Evolutionary conservation across 2,113 vertebrate species (phyloP), one percentile per base, ranked within the genome.

Genomic region (Entosphenus tridentatus): DNA sequence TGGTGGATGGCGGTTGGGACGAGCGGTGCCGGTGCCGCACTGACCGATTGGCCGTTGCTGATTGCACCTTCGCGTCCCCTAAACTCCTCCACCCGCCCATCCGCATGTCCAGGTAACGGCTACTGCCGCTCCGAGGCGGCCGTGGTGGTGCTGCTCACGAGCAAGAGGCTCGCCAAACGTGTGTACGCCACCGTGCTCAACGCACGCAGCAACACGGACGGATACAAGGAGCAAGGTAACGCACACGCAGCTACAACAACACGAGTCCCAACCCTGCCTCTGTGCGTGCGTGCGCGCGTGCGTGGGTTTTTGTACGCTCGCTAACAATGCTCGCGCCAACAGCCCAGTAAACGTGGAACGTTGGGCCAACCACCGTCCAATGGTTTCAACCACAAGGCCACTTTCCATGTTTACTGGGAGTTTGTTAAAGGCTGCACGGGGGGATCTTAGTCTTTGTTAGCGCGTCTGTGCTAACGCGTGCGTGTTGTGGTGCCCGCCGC

Each of bases 111-210:
- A 97, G 92, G 90, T 73, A 73, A 85, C 12, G 93, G 93, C 11
- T 98, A 98, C 74, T 96, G 92, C 72, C 89, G 93, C 1, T 77
- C 93, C 0, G 93, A 98, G 78, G 92, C 88, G n/a, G 84, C 80
- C 12, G 83, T 95, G 18, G 86, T 74, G 0, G 72, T 92, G 62
- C 72, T 96, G 68, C 72, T 98, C 74, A 88, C 81, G 56, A 93
- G 81, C 78, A 85, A 78, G 67, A 87, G 85, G 4, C 72, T 80
- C 75, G 88, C 92, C 14, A 88, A 80, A 73, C 80, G 93, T 57
- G 76, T 89, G 13, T 98, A 98, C 1, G 86, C 89, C 58, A 95
- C 90, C 1, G 74, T 98, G 71, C 71, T 95, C 18, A 95, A 86
- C 11, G 82, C 88, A 11, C 87, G 88, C 59, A 83, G 77, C 78